Evolutionary conservation across 2,888 invertebrate species (phyloP).

Genomic region (Thymelicus lineola): DNA sequence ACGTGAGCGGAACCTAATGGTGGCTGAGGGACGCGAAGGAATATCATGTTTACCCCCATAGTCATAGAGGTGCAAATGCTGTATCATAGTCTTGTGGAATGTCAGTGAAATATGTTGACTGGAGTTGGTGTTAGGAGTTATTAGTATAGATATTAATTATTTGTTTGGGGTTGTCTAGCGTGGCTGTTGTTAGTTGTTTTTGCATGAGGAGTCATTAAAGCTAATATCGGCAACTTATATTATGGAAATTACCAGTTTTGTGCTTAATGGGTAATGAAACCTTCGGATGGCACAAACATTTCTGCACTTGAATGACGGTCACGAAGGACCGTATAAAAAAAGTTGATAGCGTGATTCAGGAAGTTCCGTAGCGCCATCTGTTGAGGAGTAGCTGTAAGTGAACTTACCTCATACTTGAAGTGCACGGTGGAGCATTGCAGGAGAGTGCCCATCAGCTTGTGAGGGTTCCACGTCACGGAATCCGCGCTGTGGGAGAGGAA

Average conservation of each 20-base stretch:
- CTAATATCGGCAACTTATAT: too few species aligned
- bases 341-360: background rate
- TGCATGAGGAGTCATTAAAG: background rate
- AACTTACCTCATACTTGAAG: conserved; percentile 97
- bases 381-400: background rate
- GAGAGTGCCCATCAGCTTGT: conserved; percentile 98
- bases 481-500: conserved; percentile 89
- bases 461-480: conserved; percentile 99
- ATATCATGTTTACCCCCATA: conserved; percentile 38
- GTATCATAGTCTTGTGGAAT: background rate
- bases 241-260: too few species aligned
- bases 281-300: too few species aligned
- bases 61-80: conserved; percentile 37
- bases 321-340: too few species aligned
- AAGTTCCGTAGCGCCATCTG: background rate
- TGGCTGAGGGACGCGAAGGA: conserved; percentile 4
- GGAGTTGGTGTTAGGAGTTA: conserved; percentile 6
- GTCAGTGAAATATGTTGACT: conserved; percentile 6
- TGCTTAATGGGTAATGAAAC: too few species aligned
- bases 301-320: too few species aligned
- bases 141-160: conserved; percentile 20
- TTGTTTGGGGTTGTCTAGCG: background rate
- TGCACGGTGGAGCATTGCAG: conserved; percentile 99
- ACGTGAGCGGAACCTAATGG: conserved; percentile 47
- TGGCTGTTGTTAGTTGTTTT: background rate